Evolutionary conservation across 2,888 invertebrate genomes (phyloP).

Genomic region (Scaptomyza flava): DNA sequence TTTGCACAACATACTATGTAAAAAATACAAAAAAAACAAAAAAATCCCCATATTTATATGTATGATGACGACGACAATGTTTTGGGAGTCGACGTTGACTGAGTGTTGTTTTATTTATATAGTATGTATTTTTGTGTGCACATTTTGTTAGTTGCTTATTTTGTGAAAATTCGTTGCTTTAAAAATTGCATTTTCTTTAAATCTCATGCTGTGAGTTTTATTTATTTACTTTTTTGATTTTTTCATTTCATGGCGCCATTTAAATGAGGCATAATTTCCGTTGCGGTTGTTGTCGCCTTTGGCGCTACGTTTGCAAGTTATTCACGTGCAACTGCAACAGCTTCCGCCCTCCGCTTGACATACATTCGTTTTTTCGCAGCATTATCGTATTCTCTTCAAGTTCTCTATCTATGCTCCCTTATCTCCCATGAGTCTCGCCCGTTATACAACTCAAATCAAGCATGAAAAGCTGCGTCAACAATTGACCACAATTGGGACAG

Average conservation of each 20-base stretch:
- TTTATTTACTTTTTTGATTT: neutral
- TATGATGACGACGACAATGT: constrained; percentile 39
- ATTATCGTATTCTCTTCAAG: constrained; percentile 15
- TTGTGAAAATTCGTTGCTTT: constrained; percentile 21
- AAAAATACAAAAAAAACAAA: constrained; percentile 18
- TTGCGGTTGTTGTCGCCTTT: constrained; percentile 46
- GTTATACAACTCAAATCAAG: constrained; percentile 72
- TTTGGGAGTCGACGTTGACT: constrained; percentile 16
- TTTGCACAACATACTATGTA: constrained; percentile 20
- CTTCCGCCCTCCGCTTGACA: constrained; percentile 49
- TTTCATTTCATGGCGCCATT: constrained; percentile 44
- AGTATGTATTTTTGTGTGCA: neutral
- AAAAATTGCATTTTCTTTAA: constrained; percentile 10
- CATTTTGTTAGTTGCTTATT: neutral
- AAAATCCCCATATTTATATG: constrained; percentile 10
- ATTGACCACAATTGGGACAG: constrained; percentile 78
- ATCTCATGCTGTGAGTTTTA: constrained; percentile 43
- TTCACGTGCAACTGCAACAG: constrained; percentile 27
- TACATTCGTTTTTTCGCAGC: constrained; percentile 39
- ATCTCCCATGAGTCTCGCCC: constrained; percentile 2
- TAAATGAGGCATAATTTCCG: constrained; percentile 59
- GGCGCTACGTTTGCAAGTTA: constrained; percentile 16
- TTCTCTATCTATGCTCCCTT: constrained; percentile 1
- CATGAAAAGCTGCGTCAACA: constrained; percentile 64
- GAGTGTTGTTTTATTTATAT: constrained; percentile 37